Conservation (phyloP, 2,113 vertebrate species). For the Opisthocomus hoazin region DNA sequence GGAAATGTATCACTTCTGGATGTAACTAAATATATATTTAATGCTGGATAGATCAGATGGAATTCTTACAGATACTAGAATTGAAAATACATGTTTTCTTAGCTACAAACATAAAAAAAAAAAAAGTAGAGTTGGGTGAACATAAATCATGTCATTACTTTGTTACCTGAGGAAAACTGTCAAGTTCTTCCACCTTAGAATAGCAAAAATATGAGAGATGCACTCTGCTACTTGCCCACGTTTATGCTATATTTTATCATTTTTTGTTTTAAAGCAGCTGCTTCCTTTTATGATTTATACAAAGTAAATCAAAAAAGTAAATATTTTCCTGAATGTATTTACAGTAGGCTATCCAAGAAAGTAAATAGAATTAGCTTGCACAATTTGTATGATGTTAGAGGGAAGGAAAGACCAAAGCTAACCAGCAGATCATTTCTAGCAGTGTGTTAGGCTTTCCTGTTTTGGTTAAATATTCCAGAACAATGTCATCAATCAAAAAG, state of each 20-base stretch:
- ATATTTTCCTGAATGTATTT: neutral
- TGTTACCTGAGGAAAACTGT: neutral
- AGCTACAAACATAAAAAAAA: neutral
- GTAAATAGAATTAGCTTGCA: neutral
- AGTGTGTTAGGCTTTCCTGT: neutral
- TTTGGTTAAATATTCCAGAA: slow-evolving; percentile 22
- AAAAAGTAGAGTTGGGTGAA: neutral
- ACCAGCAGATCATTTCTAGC: neutral
- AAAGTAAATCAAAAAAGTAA: neutral
- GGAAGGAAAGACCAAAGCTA: neutral
- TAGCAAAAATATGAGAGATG: neutral
- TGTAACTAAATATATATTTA: neutral
- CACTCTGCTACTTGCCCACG: neutral
- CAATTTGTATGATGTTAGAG: neutral
- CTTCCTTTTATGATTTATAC: neutral
- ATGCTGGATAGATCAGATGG: neutral
- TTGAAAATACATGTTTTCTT: neutral
- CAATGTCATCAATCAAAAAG: neutral
- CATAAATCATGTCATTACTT: neutral
- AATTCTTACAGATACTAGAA: neutral
- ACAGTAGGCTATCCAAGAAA: neutral
- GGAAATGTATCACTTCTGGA: neutral
- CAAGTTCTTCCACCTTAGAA: neutral
- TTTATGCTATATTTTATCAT: neutral
- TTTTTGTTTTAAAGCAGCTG: neutral